Percentiles rank a stretch among this genome's conserved stretches.
phyloP scores from a whole-genome alignment of 1,140 invertebrate genomes.

The Hylaeus volcanicus region DNA sequence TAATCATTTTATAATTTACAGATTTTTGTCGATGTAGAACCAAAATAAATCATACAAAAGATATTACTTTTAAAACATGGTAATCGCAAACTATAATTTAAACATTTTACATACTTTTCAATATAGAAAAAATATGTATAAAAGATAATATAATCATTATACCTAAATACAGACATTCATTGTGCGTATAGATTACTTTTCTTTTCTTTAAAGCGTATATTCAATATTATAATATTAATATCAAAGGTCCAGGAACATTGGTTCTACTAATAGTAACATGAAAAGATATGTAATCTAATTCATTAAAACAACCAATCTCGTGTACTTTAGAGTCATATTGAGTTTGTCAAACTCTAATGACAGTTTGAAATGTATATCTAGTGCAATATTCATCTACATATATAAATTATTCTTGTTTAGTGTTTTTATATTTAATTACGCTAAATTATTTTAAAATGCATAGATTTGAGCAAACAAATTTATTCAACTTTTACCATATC shows the following conservation, averaged over 20 bases:
- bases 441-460: conserved; percentile 9
- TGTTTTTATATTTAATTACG: neutral
- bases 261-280: neutral
- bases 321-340: conserved; percentile 5
- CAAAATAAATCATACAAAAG: conserved; percentile 8
- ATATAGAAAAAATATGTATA: neutral
- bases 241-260: conserved; percentile 44
- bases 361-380: neutral
- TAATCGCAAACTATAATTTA: neutral
- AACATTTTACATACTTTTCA: neutral
- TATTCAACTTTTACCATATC: neutral
- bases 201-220: conserved; percentile 21
- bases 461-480: conserved; percentile 20
- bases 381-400: neutral
- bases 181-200: conserved; percentile 7
- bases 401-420: conserved; percentile 18
- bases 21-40: neutral
- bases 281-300: conserved; percentile 5
- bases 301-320: conserved; percentile 1
- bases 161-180: conserved; percentile 14
- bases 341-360: neutral
- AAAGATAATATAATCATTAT: conserved; percentile 5
- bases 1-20: neutral
- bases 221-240: conserved; percentile 32
- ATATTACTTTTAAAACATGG: neutral